phyloP scores from a whole-genome alignment of 2,797 vertebrate genomes.

The Neomorphus geoffroyi region DNA sequence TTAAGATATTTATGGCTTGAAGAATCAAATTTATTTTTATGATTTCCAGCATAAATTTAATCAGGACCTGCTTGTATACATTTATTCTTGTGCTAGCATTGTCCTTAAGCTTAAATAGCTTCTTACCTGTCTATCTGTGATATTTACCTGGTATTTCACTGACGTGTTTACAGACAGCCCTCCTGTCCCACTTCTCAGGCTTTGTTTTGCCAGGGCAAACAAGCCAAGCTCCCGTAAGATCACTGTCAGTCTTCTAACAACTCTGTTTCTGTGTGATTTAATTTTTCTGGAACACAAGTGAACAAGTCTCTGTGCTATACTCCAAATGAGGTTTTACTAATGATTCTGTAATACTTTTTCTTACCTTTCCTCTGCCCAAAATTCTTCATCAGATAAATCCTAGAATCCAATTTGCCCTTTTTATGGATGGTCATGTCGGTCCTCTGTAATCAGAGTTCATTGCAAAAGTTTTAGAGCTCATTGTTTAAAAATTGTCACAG shows the following conservation, averaged over 20 bases:
- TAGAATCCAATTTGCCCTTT: neutral
- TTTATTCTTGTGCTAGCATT: neutral
- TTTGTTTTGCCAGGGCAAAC: slow-evolving; percentile 47
- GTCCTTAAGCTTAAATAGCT: neutral
- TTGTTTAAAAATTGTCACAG: neutral
- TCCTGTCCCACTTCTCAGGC: neutral
- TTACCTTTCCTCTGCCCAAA: neutral
- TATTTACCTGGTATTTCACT: slow-evolving; percentile 42
- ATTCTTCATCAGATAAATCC: neutral
- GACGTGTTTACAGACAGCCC: slow-evolving; percentile 11
- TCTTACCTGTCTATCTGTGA: neutral
- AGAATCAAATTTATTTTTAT: neutral
- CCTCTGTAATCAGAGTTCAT: neutral
- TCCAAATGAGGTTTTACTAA: neutral
- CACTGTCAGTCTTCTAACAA: slow-evolving; percentile 5
- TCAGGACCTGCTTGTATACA: neutral
- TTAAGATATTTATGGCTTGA: neutral
- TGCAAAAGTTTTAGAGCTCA: neutral
- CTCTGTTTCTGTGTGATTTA: neutral
- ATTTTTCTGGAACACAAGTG: neutral
- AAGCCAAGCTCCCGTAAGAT: neutral
- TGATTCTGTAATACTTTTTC: neutral
- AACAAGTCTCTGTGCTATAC: neutral
- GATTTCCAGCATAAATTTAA: neutral
- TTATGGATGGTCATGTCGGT: neutral